Conservation (phyloP, 1,140 invertebrate species). For the Panulirus ornatus region DNA sequence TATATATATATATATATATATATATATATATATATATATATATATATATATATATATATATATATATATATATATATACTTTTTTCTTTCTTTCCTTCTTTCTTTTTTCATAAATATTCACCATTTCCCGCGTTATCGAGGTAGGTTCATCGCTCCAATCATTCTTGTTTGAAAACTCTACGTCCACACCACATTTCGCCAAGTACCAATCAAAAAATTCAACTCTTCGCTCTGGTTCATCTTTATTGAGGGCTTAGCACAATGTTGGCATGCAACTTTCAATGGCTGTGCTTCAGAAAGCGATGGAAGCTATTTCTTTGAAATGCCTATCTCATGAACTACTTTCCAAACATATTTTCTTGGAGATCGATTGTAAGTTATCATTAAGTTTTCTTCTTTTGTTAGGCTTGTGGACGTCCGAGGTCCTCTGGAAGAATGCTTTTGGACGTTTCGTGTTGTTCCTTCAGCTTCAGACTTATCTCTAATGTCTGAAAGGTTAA, state of each 20-base stretch:
- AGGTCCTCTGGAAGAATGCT: not conserved
- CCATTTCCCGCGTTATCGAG: not conserved
- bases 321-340: no score
- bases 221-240: not conserved
- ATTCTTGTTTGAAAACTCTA: no score
- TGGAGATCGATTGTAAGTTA: no score
- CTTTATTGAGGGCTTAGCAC: no score
- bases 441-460: not conserved
- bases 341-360: no score
- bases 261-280: no score
- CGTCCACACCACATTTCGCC: not conserved
- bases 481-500: not conserved
- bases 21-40: not conserved
- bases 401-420: not conserved
- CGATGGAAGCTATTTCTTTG: no score
- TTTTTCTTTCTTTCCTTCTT: no score
- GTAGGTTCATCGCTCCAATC: not conserved
- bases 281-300: no score
- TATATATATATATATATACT: no score
- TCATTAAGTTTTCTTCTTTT: not conserved
- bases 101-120: no score
- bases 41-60: not conserved
- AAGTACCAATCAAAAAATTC: not conserved
- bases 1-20: not conserved
- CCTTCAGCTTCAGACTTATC: conserved; percentile 13